Conservation (phyloP, 2,888 invertebrate genomes). For the Eilema depressum region DNA sequence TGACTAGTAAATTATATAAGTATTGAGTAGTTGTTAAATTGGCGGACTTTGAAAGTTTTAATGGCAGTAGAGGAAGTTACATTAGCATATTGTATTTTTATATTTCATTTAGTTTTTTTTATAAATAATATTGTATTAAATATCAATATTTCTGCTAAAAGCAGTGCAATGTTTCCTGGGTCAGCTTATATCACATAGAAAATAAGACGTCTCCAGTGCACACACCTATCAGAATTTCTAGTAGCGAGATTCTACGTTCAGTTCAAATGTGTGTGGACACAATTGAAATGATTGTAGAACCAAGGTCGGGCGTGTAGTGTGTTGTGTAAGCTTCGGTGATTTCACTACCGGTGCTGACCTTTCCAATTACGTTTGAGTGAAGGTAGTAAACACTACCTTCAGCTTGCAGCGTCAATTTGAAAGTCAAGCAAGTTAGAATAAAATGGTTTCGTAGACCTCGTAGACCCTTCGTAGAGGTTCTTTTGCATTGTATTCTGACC, state of each 20-base stretch:
- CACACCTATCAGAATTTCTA: conserved; percentile 14
- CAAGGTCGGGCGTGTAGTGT: conserved; percentile 6
- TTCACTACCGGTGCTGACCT: background rate
- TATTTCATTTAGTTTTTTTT: too few relatives aligned
- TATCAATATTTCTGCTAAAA: too few relatives aligned
- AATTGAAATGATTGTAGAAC: conserved; percentile 1
- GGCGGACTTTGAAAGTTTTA: too few relatives aligned
- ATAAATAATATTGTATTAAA: too few relatives aligned
- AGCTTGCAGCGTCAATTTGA: background rate
- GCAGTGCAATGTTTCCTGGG: too few relatives aligned
- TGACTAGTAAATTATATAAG: too few relatives aligned
- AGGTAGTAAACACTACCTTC: background rate
- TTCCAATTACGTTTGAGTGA: conserved; percentile 1
- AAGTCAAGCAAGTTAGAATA: background rate
- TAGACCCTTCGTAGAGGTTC: background rate
- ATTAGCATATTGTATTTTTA: too few relatives aligned
- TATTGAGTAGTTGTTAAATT: too few relatives aligned
- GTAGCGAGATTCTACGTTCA: background rate
- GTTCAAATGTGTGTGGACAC: background rate
- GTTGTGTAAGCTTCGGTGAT: background rate
- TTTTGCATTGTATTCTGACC: background rate
- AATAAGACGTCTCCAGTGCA: background rate
- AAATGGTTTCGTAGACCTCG: conserved; percentile 4
- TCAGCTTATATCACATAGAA: background rate
- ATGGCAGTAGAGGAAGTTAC: too few relatives aligned